Conservation (phyloP, 2,113 vertebrate species). For the Microcebus lehilahytsara region DNA sequence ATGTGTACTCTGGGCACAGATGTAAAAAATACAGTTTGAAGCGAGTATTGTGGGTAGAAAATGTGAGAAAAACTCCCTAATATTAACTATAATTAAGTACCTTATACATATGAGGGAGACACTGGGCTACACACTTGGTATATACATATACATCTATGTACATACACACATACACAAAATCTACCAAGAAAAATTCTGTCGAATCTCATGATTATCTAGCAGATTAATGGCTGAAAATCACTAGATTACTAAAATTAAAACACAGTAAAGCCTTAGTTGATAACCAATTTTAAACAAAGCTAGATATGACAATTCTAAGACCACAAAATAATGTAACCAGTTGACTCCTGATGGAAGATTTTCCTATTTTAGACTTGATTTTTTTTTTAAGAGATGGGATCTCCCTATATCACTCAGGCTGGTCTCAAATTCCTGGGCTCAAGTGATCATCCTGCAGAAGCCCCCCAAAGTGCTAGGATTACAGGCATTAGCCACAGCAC, state of each 20-base stretch:
- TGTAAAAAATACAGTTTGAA: background rate
- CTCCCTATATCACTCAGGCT: too few species aligned
- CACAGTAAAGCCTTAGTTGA: background rate
- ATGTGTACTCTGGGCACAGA: background rate
- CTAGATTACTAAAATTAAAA: background rate
- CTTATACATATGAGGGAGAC: background rate
- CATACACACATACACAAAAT: background rate
- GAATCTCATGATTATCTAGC: background rate
- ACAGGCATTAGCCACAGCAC: too few species aligned
- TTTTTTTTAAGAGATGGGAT: too few species aligned
- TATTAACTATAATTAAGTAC: background rate
- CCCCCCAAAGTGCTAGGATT: too few species aligned
- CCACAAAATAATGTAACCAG: background rate
- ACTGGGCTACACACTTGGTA: background rate
- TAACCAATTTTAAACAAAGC: background rate
- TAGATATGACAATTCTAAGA: background rate
- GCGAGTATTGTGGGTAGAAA: background rate
- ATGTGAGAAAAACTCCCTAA: background rate
- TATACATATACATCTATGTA: background rate
- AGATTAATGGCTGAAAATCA: slow-evolving; percentile 2
- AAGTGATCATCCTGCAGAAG: too few species aligned
- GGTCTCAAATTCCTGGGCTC: too few species aligned
- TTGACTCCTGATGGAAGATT: background rate
- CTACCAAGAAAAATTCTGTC: background rate
- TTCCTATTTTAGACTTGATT: background rate